Base-by-base conservation (phyloP, 2,113 vertebrate species). In the Cyrtonyx montezumae region DNA sequence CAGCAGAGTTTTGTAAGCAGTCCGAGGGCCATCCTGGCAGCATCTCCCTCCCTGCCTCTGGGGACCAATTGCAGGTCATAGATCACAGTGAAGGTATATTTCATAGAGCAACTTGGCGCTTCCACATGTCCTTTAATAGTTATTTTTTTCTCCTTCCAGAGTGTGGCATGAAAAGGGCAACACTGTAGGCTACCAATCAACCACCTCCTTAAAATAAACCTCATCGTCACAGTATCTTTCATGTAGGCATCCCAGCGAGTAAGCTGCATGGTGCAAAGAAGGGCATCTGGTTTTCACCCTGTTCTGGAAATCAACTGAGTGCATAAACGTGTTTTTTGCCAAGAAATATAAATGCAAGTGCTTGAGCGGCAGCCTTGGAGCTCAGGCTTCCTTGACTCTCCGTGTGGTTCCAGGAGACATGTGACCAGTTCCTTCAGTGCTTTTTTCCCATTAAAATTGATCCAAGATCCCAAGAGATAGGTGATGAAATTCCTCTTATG, bases 1-100 rank as follows among this genome's bases (percentile, higher is more conserved):
- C 94, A 95, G 91, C 95, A 90, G 95, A 96, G 95, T 93, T 93
- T 92, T 93, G 90, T 91, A 93, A 95, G 96, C 90, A 91, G 90
- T 93, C 87, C 42, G 42, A 95, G 85, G 77, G 79, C 93, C 8
- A 0, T 96, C 91, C 93, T 95, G 93, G 85, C 93, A 94, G 85
- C 83, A 43, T 94, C 91, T 90, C 75, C 53, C 82, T 92, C 85
- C 65, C 73, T 94, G 87, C 66, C 94, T 94, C 91, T 84, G 45
- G 87, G 66, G 95, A 93, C 90, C 9, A 28, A 96, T 91, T 95
- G 87, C 85, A 94, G 96, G 85, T 96, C 95, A 94, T 75, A 93
- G 94, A 96, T 95, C 85, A 94, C 94, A 95, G 87, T 63, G 77
- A 95, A 90, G 85, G 87, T 96, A 71, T 10, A 93, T 66, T 94